Conservation (phyloP, 2,113 vertebrate genomes). For the Lasiurus borealis region DNA sequence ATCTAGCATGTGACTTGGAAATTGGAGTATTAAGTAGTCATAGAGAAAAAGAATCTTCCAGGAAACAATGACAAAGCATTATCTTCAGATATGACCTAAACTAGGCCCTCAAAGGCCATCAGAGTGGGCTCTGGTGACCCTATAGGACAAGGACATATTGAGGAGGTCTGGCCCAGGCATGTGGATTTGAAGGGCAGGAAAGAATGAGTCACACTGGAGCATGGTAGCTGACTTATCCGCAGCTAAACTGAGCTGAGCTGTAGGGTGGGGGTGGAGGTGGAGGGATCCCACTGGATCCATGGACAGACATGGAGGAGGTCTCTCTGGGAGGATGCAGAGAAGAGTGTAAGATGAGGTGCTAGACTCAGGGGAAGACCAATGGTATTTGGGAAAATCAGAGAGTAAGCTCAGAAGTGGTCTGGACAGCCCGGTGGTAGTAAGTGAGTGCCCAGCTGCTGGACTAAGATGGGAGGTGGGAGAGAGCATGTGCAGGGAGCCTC, state of each 20-base stretch:
- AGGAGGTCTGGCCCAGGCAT: rapidly evolving
- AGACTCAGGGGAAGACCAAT: not conserved
- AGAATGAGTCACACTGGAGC: too few species aligned
- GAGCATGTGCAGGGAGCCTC: rapidly evolving
- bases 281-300: not conserved
- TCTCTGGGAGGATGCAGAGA: not conserved
- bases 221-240: rapidly evolving
- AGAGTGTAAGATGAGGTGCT: not conserved
- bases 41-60: not conserved
- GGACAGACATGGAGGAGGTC: not conserved
- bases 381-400: not conserved
- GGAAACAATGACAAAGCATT: not conserved
- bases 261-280: rapidly evolving
- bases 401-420: not conserved
- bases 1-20: not conserved
- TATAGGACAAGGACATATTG: not conserved
- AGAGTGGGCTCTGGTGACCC: not conserved
- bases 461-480: rapidly evolving
- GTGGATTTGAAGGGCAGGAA: not conserved
- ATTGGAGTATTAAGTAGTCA: not conserved
- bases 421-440: rapidly evolving
- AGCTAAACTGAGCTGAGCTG: not conserved
- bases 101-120: not conserved
- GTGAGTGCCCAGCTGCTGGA: not conserved
- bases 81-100: not conserved